A percentile compares a stretch with the other conserved stretches of the same genome.
Conservation (phyloP, 2,888 invertebrate genomes). For the Archips crataeganus region DNA sequence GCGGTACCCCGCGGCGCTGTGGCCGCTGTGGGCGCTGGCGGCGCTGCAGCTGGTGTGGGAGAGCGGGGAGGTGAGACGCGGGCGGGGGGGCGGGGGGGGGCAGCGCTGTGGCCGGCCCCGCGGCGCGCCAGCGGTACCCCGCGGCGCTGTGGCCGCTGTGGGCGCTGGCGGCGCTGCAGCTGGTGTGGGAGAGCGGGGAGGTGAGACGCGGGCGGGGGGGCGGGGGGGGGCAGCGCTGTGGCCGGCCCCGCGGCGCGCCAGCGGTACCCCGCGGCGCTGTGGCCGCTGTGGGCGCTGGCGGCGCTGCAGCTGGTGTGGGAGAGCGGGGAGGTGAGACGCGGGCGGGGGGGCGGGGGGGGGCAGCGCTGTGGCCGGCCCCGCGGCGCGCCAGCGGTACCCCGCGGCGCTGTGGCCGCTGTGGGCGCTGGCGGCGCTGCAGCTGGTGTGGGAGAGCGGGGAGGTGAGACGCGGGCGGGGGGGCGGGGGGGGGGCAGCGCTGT, state of each 20-base stretch:
- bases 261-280: slow-evolving; percentile 96
- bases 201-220: slow-evolving; percentile 35
- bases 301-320: slow-evolving; percentile 92
- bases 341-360: too few relatives aligned
- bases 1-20: slow-evolving; percentile 88
- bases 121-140: slow-evolving; percentile 94
- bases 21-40: slow-evolving; percentile 89
- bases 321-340: slow-evolving; percentile 83
- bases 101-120: slow-evolving; percentile 48
- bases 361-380: slow-evolving; percentile 89
- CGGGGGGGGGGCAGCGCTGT: slow-evolving; percentile 68
- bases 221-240: too few relatives aligned
- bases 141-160: slow-evolving; percentile 93
- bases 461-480: too few relatives aligned
- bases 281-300: slow-evolving; percentile 93
- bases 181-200: slow-evolving; percentile 90
- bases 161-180: slow-evolving; percentile 93
- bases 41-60: slow-evolving; percentile 90
- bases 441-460: too few relatives aligned
- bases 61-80: slow-evolving; percentile 83
- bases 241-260: slow-evolving; percentile 84
- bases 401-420: slow-evolving; percentile 8
- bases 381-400: slow-evolving; percentile 93
- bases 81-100: too few relatives aligned
- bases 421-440: neutral